A percentile compares a stretch with the other conserved stretches of the same genome.
phyloP scores from a whole-genome alignment of 1,140 invertebrate species.

The Calycopis cecrops region DNA sequence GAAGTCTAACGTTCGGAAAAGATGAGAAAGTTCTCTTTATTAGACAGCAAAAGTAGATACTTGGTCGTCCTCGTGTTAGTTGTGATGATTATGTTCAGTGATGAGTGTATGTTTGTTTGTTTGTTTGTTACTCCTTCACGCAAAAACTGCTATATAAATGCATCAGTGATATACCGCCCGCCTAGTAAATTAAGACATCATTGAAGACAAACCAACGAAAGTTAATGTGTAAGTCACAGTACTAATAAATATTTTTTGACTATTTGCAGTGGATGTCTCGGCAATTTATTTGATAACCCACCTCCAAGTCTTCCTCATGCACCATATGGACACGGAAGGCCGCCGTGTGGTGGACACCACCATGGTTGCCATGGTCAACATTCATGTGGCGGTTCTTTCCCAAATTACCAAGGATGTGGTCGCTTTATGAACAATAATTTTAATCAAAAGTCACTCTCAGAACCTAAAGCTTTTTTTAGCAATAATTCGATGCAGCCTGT shows the following conservation, averaged over 20 bases:
- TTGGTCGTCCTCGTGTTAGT: too few relatives aligned
- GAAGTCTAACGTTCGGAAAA: too few relatives aligned
- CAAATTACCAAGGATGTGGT: not conserved
- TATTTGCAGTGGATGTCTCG: conserved; percentile 64
- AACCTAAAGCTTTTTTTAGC: conserved; percentile 56
- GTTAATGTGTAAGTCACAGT: too few relatives aligned
- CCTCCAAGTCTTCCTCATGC: conserved; percentile 21
- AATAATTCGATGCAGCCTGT: conserved; percentile 56
- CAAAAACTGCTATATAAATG: too few relatives aligned
- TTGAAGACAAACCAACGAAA: too few relatives aligned
- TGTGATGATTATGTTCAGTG: too few relatives aligned
- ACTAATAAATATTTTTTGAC: not conserved
- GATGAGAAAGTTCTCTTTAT: too few relatives aligned
- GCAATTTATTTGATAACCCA: conserved; percentile 51
- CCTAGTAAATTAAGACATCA: too few relatives aligned
- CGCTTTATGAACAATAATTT: conserved; percentile 30
- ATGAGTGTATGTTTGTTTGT: too few relatives aligned
- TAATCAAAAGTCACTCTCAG: conserved; percentile 47
- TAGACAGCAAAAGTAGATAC: too few relatives aligned
- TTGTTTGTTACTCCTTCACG: too few relatives aligned
- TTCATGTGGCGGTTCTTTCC: conserved; percentile 26
- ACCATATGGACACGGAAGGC: conserved; percentile 16
- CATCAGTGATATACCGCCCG: too few relatives aligned
- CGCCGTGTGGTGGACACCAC: conserved; percentile 32
- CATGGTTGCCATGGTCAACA: conserved; percentile 15